phyloP scores from a whole-genome alignment of 1,140 invertebrate genomes.

The Fopius arisanus region DNA sequence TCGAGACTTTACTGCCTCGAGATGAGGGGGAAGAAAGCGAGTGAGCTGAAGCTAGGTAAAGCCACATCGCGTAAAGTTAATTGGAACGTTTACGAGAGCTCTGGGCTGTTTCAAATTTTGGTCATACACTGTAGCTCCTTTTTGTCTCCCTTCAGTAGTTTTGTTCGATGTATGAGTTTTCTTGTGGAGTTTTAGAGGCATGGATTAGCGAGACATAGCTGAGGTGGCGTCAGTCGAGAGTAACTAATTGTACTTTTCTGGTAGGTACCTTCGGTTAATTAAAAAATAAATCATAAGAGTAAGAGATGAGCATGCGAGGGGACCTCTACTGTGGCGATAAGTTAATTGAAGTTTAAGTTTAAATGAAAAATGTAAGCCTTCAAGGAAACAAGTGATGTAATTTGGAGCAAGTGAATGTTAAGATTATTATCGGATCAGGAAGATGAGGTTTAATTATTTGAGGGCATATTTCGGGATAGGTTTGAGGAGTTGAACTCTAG shows the following conservation, averaged over 20 bases:
- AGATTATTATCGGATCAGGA: too few relatives aligned
- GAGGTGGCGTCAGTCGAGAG: background rate
- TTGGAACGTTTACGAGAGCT: slow-evolving; percentile 45
- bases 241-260: background rate
- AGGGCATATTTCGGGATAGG: too few relatives aligned
- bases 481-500: too few relatives aligned
- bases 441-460: too few relatives aligned
- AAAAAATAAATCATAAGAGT: background rate
- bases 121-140: background rate
- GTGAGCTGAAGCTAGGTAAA: slow-evolving; percentile 29
- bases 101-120: slow-evolving; percentile 19
- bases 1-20: background rate
- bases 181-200: background rate
- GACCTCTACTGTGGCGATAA: too few relatives aligned
- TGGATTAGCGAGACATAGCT: background rate
- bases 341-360: too few relatives aligned
- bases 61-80: slow-evolving; percentile 40
- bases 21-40: background rate
- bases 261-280: background rate
- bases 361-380: too few relatives aligned
- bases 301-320: background rate
- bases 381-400: too few relatives aligned
- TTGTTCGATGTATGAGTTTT: slow-evolving; percentile 1
- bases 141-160: background rate
- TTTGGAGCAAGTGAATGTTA: too few relatives aligned